phyloP scores from a whole-genome alignment of 1,140 invertebrate genomes.

The Drosophila burlai region DNA sequence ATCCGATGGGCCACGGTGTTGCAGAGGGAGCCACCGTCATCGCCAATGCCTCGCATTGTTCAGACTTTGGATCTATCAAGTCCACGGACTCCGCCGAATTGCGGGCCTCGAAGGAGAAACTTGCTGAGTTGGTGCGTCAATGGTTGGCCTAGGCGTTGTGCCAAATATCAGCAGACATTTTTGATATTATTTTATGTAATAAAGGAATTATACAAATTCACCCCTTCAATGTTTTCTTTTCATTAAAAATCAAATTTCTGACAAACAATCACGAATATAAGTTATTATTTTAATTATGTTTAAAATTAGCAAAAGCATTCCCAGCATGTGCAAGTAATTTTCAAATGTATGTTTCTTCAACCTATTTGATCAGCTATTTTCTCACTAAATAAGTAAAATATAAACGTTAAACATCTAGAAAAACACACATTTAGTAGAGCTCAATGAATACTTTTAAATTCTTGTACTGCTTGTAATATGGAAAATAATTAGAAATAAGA shows the following conservation, averaged over 20 bases:
- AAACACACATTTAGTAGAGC: too few relatives aligned
- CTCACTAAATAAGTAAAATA: background rate
- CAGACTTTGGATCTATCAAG: slow-evolving; percentile 88
- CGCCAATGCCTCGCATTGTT: slow-evolving; percentile 88
- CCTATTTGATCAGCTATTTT: background rate
- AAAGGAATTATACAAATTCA: slow-evolving; percentile 4
- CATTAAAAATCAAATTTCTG: background rate
- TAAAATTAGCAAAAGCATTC: background rate
- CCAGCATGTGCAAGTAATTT: too few relatives aligned
- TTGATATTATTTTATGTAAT: slow-evolving; percentile 21
- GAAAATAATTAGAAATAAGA: background rate
- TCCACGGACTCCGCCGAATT: slow-evolving; percentile 87
- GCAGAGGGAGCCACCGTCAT: slow-evolving; percentile 86
- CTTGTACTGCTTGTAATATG: too few relatives aligned
- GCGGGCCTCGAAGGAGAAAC: slow-evolving; percentile 86
- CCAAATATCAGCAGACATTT: slow-evolving; percentile 2
- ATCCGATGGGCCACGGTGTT: slow-evolving; percentile 87
- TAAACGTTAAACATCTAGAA: background rate
- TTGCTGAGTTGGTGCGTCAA: slow-evolving; percentile 86
- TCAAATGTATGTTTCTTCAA: background rate
- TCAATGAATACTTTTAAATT: background rate
- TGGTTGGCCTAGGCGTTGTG: slow-evolving; percentile 86
- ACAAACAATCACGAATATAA: background rate
- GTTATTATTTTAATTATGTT: background rate
- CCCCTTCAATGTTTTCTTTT: background rate